A percentile compares a stretch with the other conserved stretches of the same genome.
Evolutionary conservation across 92 coral and sea anemone species (phyloP).

Genomic region (Phenganax marumi): DNA sequence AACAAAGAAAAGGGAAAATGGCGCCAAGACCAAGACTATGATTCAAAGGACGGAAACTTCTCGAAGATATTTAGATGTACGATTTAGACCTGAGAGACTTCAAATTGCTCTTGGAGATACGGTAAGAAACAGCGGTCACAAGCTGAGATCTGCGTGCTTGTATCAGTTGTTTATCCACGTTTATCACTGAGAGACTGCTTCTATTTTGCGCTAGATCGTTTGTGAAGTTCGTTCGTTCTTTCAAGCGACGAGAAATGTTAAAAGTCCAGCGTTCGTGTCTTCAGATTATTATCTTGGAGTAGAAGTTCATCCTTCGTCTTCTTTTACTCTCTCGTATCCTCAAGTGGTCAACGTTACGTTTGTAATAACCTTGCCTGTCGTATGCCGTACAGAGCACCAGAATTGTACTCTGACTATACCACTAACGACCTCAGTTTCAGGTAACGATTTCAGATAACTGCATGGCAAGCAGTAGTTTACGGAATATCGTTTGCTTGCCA

Average conservation of each 20-base stretch:
- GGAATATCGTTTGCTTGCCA: too few species aligned
- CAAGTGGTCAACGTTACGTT: conserved; percentile 57
- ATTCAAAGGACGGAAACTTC: conserved; percentile 8
- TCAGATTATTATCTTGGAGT: conserved; percentile 69
- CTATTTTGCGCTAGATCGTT: conserved; percentile 48
- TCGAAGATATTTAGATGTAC: conserved; percentile 22
- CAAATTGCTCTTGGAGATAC: conserved; percentile 75
- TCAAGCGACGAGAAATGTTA: conserved; percentile 58
- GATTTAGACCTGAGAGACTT: conserved; percentile 18
- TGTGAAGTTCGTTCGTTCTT: conserved; percentile 72
- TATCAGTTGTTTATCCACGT: not conserved
- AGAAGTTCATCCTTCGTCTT: conserved; percentile 70
- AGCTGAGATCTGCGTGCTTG: not conserved
- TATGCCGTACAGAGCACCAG: conserved; percentile 61
- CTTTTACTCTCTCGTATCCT: conserved; percentile 70
- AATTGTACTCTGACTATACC: conserved; percentile 73
- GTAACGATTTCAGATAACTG: conserved; percentile 38
- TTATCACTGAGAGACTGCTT: not conserved
- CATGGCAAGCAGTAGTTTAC: not conserved
- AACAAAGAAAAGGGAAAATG: not conserved
- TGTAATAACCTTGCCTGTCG: conserved; percentile 73
- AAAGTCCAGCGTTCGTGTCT: conserved; percentile 65
- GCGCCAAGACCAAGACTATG: not conserved
- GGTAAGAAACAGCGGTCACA: conserved; percentile 47
- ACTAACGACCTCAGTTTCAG: conserved; percentile 67